Evolutionary conservation across 2,797 vertebrate genomes (phyloP).

Genomic region (Ceryle rudis): DNA sequence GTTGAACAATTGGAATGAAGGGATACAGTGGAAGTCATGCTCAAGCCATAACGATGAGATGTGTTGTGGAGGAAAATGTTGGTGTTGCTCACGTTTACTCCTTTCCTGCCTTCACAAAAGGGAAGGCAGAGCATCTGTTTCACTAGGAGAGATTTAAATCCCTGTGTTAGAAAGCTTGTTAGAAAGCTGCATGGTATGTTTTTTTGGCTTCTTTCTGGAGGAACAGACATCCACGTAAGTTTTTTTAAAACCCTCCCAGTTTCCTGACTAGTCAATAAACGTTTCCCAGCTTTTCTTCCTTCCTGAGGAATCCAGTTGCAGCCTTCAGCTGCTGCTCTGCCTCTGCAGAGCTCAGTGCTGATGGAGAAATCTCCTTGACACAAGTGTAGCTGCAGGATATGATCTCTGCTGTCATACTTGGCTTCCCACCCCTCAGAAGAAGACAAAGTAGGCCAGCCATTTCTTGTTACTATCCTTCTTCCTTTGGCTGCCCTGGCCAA

Average conservation of each 20-base stretch:
- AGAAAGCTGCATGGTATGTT: slow-evolving; percentile 68
- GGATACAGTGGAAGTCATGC: slow-evolving; percentile 69
- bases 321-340: slow-evolving; percentile 14
- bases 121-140: slow-evolving; percentile 57
- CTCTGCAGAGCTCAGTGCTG: background rate
- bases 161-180: slow-evolving; percentile 51
- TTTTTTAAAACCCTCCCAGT: slow-evolving; percentile 44
- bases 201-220: slow-evolving; percentile 66
- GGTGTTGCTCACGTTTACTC: slow-evolving; percentile 26
- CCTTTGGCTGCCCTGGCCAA: background rate
- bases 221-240: slow-evolving; percentile 41
- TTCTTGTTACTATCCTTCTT: background rate
- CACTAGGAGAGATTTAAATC: slow-evolving; percentile 45
- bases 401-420: background rate
- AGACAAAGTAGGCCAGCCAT: background rate
- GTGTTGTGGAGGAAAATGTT: slow-evolving; percentile 54
- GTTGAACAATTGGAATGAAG: slow-evolving; percentile 71
- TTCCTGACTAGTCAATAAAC: slow-evolving; percentile 23
- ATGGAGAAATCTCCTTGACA: background rate
- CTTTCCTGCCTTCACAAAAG: slow-evolving; percentile 45
- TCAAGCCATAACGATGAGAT: slow-evolving; percentile 72
- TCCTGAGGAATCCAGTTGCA: slow-evolving; percentile 61
- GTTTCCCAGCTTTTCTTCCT: slow-evolving; percentile 61
- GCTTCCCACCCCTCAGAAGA: background rate
- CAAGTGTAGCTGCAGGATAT: background rate